Evolutionary conservation across 2,113 vertebrate genomes (phyloP).

Genomic region (Baryphthengus martii): DNA sequence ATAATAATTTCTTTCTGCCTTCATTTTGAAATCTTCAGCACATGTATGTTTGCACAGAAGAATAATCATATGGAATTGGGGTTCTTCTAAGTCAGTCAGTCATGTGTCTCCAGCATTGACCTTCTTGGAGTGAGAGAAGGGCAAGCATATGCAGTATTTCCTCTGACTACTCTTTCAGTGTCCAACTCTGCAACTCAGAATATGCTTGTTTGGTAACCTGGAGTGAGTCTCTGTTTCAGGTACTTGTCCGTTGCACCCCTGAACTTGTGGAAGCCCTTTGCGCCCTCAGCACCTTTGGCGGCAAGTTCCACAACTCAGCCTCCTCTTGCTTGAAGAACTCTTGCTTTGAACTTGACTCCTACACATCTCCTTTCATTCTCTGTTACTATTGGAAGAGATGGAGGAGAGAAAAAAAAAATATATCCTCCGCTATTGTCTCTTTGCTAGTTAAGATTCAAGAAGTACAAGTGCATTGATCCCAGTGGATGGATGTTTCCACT

Average conservation of each 20-base stretch:
- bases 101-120: neutral
- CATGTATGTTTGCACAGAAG: neutral
- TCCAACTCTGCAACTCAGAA: neutral
- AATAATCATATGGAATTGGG: neutral
- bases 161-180: neutral
- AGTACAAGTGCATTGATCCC: neutral
- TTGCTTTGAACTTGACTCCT: conserved; percentile 23
- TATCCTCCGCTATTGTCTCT: neutral
- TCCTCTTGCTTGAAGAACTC: conserved; percentile 23
- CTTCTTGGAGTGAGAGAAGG: neutral
- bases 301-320: neutral
- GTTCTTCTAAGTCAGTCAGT: neutral
- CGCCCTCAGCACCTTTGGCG: neutral
- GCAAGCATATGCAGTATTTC: neutral
- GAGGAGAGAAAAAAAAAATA: neutral
- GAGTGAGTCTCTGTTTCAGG: neutral
- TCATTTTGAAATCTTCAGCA: neutral
- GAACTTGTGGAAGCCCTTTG: neutral
- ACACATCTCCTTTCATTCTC: neutral
- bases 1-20: neutral
- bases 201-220: neutral
- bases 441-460: neutral
- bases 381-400: neutral
- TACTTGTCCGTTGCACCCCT: neutral
- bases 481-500: neutral